phyloP scores from a whole-genome alignment of 2,888 invertebrate genomes.

The Ashinkailepas kermadecensis region DNA sequence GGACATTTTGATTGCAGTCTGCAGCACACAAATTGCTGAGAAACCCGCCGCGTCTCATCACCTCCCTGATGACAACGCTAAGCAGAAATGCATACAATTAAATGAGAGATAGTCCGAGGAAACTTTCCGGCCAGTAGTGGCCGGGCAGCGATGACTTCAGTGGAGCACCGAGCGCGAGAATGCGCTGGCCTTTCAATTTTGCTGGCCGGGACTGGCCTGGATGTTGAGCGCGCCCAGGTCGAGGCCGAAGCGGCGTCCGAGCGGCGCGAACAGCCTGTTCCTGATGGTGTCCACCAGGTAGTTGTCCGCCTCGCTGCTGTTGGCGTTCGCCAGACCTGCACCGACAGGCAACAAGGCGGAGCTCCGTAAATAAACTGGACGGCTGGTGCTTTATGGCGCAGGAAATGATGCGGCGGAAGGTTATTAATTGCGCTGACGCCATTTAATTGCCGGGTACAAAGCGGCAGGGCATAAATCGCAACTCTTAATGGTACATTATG shows the following conservation, averaged over 20 bases:
- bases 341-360: background rate
- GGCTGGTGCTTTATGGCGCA: background rate
- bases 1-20: background rate
- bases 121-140: no score
- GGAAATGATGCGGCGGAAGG: background rate
- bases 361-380: background rate
- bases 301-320: constrained; percentile 16
- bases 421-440: no score
- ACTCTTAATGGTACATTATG: no score
- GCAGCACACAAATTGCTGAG: background rate
- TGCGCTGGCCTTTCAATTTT: no score
- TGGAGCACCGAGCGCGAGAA: no score
- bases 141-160: no score
- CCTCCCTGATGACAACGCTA: no score
- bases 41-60: no score
- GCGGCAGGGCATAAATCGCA: no score
- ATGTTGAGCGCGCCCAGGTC: constrained; percentile 11
- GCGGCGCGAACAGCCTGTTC: background rate
- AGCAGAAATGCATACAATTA: no score
- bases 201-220: background rate
- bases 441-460: no score
- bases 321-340: constrained; percentile 13
- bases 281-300: constrained; percentile 16
- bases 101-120: no score
- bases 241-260: background rate